Evolutionary conservation across 2,797 vertebrate species (phyloP).

Genomic region (Acanthiza pusilla): DNA sequence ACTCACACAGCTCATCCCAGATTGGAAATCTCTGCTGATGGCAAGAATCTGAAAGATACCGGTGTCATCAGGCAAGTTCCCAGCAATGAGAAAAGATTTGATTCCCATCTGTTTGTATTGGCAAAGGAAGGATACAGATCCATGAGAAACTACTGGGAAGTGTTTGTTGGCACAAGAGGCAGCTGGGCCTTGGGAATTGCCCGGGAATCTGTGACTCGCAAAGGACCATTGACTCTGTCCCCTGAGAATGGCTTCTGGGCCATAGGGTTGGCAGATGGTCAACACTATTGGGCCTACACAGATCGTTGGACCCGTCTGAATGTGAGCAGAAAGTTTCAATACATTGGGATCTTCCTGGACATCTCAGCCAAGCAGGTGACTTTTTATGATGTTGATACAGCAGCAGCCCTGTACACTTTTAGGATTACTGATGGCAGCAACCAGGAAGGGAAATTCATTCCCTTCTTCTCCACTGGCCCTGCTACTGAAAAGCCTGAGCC

Average conservation of each 20-base stretch:
- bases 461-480: no score
- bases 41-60: background rate
- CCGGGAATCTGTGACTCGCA: no score
- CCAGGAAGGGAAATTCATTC: no score
- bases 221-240: no score
- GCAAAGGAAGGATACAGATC: background rate
- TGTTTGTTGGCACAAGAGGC: no score
- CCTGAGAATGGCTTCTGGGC: no score
- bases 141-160: background rate
- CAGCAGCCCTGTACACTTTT: background rate
- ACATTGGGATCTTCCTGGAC: background rate
- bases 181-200: no score
- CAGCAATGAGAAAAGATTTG: background rate
- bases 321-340: background rate
- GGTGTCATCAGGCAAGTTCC: background rate
- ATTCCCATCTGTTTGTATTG: background rate
- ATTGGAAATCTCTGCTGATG: background rate
- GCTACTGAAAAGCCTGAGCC: no score
- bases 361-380: background rate
- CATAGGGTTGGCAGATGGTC: background rate
- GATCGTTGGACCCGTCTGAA: background rate
- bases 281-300: background rate
- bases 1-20: background rate
- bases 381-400: background rate
- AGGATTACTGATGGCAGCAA: rapidly evolving